These are phyloP conservation scores for Sussaba pulchella DNA, from an alignment of 2,888 invertebrate species.

Conservation along the genomic window DNA sequence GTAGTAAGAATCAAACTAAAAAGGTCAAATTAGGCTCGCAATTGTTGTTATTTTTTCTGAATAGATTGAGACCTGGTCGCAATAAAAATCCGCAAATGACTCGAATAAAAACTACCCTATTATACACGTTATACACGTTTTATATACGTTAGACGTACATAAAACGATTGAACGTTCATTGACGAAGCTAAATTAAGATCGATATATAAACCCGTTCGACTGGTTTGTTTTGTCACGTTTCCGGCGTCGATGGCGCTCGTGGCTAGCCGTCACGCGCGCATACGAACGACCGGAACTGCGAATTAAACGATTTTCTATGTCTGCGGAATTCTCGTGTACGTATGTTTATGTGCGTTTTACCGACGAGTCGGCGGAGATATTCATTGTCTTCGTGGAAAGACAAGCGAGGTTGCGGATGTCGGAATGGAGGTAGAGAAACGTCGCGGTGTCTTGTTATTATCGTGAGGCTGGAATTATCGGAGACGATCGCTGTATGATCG, in stretches of 20 bases:
- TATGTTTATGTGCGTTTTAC: constrained; percentile 14
- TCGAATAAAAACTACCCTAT: too few species aligned
- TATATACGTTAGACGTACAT: constrained; percentile 3
- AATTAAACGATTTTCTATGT: constrained; percentile 45
- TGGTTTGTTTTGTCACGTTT: constrained; percentile 48
- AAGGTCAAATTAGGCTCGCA: too few species aligned
- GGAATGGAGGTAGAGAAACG: constrained; percentile 1
- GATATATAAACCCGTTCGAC: constrained; percentile 53
- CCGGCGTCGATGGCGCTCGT: constrained; percentile 39
- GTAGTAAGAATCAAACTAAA: too few species aligned
- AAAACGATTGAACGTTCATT: constrained; percentile 38
- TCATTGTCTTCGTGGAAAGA: constrained; percentile 56
- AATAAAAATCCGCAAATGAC: too few species aligned
- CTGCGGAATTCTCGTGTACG: constrained; percentile 31
- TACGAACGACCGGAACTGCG: constrained; percentile 36
- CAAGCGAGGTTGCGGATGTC: constrained; percentile 30
- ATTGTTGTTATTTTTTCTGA: too few species aligned
- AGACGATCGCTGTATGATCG: neutral
- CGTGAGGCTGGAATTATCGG: constrained; percentile 25
- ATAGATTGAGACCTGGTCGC: too few species aligned
- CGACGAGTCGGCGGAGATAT: constrained; percentile 7
- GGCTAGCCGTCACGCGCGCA: constrained; percentile 49
- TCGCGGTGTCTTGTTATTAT: constrained; percentile 23
- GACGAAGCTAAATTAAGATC: constrained; percentile 60
- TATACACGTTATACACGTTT: too few species aligned